Evolutionary conservation across 92 coral and sea anemone genomes (phyloP).

Genomic region (Bergia puertoricense): DNA sequence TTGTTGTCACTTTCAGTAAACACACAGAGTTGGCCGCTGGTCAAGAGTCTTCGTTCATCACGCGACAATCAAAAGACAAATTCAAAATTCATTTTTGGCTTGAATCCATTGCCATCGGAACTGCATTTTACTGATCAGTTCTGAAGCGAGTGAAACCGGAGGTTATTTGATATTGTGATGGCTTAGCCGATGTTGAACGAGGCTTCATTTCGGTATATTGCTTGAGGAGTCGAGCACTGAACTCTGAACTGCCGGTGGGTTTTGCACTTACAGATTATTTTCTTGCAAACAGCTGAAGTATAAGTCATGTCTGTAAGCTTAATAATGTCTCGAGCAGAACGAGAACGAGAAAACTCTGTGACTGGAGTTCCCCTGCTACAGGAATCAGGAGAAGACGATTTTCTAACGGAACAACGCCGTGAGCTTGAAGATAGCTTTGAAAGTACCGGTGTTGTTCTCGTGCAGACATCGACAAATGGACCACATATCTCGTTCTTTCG

Average conservation of each 20-base stretch:
- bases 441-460: slow-evolving; percentile 50
- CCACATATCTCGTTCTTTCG: slow-evolving; percentile 40
- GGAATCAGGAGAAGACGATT: slow-evolving; percentile 56
- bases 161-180: no score
- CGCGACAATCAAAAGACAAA: no score
- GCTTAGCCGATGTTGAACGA: no score
- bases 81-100: no score
- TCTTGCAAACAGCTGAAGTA: neutral
- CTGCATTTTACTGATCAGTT: no score
- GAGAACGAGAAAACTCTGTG: slow-evolving; percentile 39
- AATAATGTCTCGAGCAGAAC: slow-evolving; percentile 18
- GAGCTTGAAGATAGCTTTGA: slow-evolving; percentile 54
- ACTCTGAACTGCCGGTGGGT: neutral
- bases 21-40: no score
- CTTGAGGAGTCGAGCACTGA: no score
- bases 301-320: slow-evolving; percentile 27
- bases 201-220: no score
- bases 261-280: neutral
- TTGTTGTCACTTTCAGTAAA: no score
- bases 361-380: slow-evolving; percentile 72
- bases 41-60: no score
- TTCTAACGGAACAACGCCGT: slow-evolving; percentile 22
- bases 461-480: slow-evolving; percentile 40
- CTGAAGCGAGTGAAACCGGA: no score
- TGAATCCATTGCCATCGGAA: no score